A percentile compares a stretch with the other conserved stretches of the same genome.
Evolutionary conservation across 2,888 invertebrate genomes (phyloP).

Genomic region (Dromius quadrimaculatus): DNA sequence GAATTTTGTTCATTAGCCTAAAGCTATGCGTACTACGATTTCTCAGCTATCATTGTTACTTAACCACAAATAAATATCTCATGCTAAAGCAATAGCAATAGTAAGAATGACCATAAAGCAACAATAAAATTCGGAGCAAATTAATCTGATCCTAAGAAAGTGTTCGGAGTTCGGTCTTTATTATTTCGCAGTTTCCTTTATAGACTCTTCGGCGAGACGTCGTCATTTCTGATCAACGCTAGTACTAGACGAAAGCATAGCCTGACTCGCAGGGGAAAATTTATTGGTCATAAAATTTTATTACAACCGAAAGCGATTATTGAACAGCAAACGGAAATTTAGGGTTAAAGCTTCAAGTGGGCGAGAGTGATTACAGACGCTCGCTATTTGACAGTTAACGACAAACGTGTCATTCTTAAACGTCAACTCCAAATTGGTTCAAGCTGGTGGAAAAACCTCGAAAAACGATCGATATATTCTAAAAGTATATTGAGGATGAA

Average conservation of each 20-base stretch:
- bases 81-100: background rate
- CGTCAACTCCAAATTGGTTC: constrained; percentile 46
- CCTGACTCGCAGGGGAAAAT: constrained; percentile 23
- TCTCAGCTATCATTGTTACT: too few relatives aligned
- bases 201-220: constrained; percentile 30
- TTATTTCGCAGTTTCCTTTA: constrained; percentile 34
- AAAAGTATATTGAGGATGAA: too few relatives aligned
- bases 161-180: constrained; percentile 25
- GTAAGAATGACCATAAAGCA: background rate
- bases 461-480: constrained; percentile 27
- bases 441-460: background rate
- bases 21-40: too few relatives aligned
- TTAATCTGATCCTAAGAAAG: constrained; percentile 7
- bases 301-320: constrained; percentile 51
- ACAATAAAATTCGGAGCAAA: constrained; percentile 20
- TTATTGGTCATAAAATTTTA: constrained; percentile 51
- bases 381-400: constrained; percentile 48
- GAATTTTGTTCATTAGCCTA: background rate
- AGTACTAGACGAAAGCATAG: background rate
- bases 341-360: constrained; percentile 45
- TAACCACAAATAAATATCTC: constrained; percentile 8
- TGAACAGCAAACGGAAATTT: constrained; percentile 50
- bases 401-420: constrained; percentile 47
- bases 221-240: constrained; percentile 11
- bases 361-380: constrained; percentile 47